Percentiles rank a stretch among this genome's conserved stretches.
Conservation (phyloP, 2,797 vertebrate species). For the Arctocebus calabarensis region DNA sequence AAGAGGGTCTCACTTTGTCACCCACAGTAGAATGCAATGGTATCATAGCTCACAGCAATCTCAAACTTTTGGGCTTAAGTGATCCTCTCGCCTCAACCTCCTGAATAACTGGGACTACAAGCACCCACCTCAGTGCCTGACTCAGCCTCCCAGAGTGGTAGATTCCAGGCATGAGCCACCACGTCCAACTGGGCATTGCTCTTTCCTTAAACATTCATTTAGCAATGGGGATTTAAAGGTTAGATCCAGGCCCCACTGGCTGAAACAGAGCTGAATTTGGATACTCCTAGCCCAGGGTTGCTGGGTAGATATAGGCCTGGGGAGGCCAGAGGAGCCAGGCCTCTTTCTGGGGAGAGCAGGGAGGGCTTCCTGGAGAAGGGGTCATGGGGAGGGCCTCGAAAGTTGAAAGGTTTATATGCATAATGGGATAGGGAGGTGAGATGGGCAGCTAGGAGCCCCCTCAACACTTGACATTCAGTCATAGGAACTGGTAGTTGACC, state of each 20-base stretch:
- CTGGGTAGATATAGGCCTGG: background rate
- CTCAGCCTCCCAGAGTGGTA: no score
- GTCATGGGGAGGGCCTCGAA: background rate
- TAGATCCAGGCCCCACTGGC: no score
- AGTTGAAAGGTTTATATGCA: background rate
- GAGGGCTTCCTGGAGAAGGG: background rate
- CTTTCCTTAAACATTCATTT: background rate
- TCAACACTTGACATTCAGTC: background rate
- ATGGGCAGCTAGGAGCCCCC: background rate
- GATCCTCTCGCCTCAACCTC: no score
- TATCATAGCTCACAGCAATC: no score
- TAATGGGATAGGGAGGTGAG: background rate
- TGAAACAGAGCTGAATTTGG: background rate
- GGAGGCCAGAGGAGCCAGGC: background rate
- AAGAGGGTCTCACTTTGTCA: no score
- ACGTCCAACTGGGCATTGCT: no score
- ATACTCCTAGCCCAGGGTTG: background rate
- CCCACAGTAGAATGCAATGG: no score
- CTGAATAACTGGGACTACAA: no score
- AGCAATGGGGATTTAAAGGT: no score
- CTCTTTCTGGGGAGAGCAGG: background rate
- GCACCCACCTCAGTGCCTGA: no score
- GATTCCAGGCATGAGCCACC: no score
- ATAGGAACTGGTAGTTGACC: background rate
- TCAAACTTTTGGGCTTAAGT: no score